Evolutionary conservation across 2,797 vertebrate genomes (phyloP).

Genomic region (Bucorvus abyssinicus): DNA sequence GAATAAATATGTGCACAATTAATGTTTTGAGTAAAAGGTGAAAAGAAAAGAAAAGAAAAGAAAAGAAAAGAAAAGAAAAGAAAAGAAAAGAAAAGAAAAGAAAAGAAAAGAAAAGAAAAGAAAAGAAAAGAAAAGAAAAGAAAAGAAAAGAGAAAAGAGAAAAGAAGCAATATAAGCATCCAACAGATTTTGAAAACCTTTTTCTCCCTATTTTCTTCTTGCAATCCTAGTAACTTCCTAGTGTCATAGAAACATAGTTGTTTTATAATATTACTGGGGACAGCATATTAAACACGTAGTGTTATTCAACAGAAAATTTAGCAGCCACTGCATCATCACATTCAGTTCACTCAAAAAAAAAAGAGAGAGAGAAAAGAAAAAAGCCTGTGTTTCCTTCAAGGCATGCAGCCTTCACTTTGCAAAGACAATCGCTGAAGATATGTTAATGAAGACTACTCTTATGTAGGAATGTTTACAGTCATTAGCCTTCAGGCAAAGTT

Average conservation of each 20-base stretch:
- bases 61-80: too few species aligned
- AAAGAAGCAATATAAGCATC: background rate
- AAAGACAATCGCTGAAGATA: background rate
- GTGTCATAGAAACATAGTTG: background rate
- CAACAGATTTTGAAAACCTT: background rate
- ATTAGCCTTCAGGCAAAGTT: slow-evolving; percentile 37
- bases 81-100: too few species aligned
- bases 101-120: too few species aligned
- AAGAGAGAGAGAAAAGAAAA: background rate
- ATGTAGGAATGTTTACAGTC: slow-evolving; percentile 47
- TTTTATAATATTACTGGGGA: background rate
- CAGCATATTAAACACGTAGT: background rate
- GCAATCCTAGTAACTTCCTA: background rate
- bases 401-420: background rate
- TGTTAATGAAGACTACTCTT: slow-evolving; percentile 31
- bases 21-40: background rate
- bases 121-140: too few species aligned
- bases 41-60: rapidly evolving
- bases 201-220: background rate
- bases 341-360: background rate
- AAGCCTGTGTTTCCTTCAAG: slow-evolving; percentile 28
- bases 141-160: too few species aligned
- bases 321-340: background rate
- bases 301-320: background rate
- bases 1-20: background rate